These are phyloP conservation scores for Odontocerum albicorne DNA, from an alignment of 2,888 invertebrate species.

Conservation along the genomic window DNA sequence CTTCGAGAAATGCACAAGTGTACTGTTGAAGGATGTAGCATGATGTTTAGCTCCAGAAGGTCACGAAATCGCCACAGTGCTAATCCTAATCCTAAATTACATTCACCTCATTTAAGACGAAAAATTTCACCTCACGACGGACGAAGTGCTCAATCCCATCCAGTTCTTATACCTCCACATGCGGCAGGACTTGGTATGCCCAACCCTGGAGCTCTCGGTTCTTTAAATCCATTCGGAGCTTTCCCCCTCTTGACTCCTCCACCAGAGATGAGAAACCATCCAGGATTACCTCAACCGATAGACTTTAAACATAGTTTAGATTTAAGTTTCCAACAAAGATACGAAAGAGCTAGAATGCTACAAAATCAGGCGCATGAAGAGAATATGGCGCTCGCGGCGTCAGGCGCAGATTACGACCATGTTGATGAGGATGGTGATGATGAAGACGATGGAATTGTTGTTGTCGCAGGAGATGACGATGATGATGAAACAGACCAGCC, in stretches of 20 bases:
- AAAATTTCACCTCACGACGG: conserved; percentile 96
- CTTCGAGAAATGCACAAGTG: conserved; percentile 99
- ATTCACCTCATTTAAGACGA: conserved; percentile 90
- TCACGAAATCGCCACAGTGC: conserved; percentile 96
- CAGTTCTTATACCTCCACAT: conserved; percentile 75
- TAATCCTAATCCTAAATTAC: conserved; percentile 97
- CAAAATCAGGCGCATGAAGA: conserved; percentile 46
- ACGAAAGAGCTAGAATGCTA: conserved; percentile 47
- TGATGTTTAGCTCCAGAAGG: conserved; percentile 98
- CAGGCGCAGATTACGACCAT: conserved; percentile 44
- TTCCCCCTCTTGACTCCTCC: conserved; percentile 76
- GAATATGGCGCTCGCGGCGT: conserved; percentile 46
- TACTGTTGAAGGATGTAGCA: conserved; percentile 97
- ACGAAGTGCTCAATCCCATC: conserved; percentile 83
- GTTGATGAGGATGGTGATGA: conserved; percentile 63
- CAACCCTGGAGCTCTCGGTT: conserved; percentile 52
- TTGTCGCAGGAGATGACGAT: conserved; percentile 78
- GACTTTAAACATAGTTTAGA: conserved; percentile 69
- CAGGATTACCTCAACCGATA: conserved; percentile 51
- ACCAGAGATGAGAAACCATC: conserved; percentile 63
- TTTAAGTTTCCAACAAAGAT: conserved; percentile 55
- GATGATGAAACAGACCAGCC: conserved; percentile 54
- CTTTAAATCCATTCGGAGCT: conserved; percentile 71
- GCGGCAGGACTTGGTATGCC: conserved; percentile 63
- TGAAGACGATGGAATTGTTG: conserved; percentile 76